Percentiles rank a stretch among this genome's conserved stretches.
Conservation (phyloP, 2,113 vertebrate genomes). For the Notothenia coriiceps region DNA sequence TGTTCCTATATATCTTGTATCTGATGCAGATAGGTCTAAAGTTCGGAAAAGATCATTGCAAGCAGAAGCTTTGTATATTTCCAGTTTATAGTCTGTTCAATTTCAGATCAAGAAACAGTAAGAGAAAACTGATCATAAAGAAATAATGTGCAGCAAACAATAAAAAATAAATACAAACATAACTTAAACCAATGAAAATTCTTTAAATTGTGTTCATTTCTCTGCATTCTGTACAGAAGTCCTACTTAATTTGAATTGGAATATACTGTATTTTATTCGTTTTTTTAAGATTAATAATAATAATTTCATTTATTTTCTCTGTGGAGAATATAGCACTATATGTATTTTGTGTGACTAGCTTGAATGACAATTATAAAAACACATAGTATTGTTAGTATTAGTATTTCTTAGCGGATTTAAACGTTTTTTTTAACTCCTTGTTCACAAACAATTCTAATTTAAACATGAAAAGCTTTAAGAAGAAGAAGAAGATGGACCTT, state of each 20-base stretch:
- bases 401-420: neutral
- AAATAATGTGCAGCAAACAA: neutral
- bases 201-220: neutral
- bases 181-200: neutral
- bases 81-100: neutral
- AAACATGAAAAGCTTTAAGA: too few relatives aligned
- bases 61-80: neutral
- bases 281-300: neutral
- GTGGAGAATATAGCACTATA: neutral
- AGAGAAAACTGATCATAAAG: neutral
- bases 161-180: neutral
- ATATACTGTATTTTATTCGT: neutral
- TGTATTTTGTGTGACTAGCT: neutral
- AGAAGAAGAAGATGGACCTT: too few relatives aligned
- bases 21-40: slow-evolving; percentile 7
- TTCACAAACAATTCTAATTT: too few relatives aligned
- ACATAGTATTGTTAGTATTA: neutral
- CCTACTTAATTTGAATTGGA: neutral
- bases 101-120: neutral
- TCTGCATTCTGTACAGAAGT: neutral
- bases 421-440: neutral
- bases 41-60: slow-evolving; percentile 17
- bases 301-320: neutral
- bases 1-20: neutral
- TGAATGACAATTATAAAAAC: neutral